A percentile compares a stretch with the other conserved stretches of the same genome.
Evolutionary conservation across 2,797 vertebrate genomes (phyloP).

Genomic region (Setipinna tenuifilis): DNA sequence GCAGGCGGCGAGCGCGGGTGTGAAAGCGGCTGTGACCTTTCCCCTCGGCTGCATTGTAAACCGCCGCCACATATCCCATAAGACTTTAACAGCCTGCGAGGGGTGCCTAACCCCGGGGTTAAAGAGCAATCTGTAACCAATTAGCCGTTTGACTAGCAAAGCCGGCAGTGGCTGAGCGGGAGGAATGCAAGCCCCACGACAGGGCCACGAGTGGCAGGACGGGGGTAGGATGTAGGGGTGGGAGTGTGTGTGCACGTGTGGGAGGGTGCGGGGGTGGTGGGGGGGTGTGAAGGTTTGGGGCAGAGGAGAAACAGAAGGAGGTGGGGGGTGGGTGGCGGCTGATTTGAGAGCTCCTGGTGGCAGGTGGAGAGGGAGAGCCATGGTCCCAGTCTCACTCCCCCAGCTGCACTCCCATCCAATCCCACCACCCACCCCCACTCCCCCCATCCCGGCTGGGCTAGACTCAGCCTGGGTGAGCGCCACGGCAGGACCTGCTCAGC

Average conservation of each 20-base stretch:
- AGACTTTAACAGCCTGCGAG: slow-evolving; percentile 72
- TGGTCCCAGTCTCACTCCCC: neutral
- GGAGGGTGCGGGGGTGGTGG: slow-evolving; percentile 33
- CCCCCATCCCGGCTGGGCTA: slow-evolving; percentile 19
- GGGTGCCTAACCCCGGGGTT: slow-evolving; percentile 71
- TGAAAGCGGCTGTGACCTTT: slow-evolving; percentile 62
- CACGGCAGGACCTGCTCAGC: slow-evolving; percentile 43
- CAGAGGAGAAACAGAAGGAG: neutral
- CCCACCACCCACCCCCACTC: too few relatives aligned
- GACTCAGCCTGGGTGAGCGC: slow-evolving; percentile 36
- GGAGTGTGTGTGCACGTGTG: slow-evolving; percentile 39
- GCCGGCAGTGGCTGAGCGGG: slow-evolving; percentile 67
- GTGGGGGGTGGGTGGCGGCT: neutral
- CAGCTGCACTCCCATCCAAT: neutral
- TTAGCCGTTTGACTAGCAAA: slow-evolving; percentile 76
- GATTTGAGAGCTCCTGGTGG: slow-evolving; percentile 25
- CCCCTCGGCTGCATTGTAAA: slow-evolving; percentile 74
- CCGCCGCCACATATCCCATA: slow-evolving; percentile 75
- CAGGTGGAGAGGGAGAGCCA: slow-evolving; percentile 45
- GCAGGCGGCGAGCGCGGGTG: neutral
- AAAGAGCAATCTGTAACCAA: slow-evolving; percentile 82
- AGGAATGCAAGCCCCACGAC: slow-evolving; percentile 67
- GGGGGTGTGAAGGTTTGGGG: slow-evolving; percentile 4
- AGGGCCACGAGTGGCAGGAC: slow-evolving; percentile 58
- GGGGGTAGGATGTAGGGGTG: slow-evolving; percentile 29